Evolutionary conservation across 2,797 vertebrate species (phyloP).

Genomic region (Aphelocoma californica): DNA sequence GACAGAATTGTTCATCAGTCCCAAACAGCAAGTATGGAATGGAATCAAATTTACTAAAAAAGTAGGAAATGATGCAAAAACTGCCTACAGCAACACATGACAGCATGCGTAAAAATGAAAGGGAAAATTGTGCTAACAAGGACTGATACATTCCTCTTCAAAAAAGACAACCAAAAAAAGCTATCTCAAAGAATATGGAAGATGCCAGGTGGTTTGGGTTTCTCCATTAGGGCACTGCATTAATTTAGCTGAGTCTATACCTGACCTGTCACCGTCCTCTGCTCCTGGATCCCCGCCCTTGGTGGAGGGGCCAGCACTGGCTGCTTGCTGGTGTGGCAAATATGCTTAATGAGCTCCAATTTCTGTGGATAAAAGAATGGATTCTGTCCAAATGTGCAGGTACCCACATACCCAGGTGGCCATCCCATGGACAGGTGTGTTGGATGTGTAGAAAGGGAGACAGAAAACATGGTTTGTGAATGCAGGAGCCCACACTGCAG

Average conservation of each 20-base stretch:
- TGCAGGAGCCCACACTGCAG: neutral
- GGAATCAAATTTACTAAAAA: neutral
- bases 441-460: neutral
- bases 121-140: neutral
- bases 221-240: neutral
- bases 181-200: neutral
- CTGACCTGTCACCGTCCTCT: neutral
- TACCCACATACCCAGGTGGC: neutral
- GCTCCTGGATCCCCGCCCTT: too few relatives aligned
- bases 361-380: neutral
- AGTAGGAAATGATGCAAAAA: neutral
- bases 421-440: neutral
- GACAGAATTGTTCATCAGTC: neutral
- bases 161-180: neutral
- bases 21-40: neutral
- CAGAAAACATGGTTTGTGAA: neutral
- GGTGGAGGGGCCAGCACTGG: neutral
- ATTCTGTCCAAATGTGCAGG: neutral
- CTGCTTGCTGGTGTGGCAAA: accelerated
- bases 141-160: neutral
- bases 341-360: neutral
- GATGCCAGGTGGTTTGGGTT: neutral
- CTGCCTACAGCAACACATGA: neutral
- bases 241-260: neutral
- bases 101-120: neutral